These are phyloP conservation scores for Phyllotreta cruciferae DNA, from an alignment of 2,888 invertebrate species.

Conservation along the genomic window DNA sequence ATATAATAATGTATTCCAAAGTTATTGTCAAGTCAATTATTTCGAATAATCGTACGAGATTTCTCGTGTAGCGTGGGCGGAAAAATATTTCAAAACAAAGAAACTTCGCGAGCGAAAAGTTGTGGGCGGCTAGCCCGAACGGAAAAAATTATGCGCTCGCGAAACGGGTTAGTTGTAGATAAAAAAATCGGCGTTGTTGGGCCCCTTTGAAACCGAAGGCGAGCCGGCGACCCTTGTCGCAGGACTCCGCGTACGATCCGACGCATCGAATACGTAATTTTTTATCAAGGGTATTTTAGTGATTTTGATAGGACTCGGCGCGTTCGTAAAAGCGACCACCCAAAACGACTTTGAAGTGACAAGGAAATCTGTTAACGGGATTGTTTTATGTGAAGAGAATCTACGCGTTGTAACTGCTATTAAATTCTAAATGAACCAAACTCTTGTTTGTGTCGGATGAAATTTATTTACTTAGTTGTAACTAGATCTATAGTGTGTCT, in stretches of 20 bases:
- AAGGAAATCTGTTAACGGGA: too few species aligned
- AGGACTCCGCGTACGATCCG: not conserved
- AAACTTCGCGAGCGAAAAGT: conserved; percentile 12
- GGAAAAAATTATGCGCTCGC: conserved; percentile 22
- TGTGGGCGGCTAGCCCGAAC: conserved; percentile 14
- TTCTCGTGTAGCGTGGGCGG: conserved; percentile 23
- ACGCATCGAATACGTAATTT: conserved; percentile 2
- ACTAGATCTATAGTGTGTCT: too few species aligned
- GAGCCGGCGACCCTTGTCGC: conserved; percentile 6
- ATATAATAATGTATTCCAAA: conserved; percentile 25
- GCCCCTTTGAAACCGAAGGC: not conserved
- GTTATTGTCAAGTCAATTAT: conserved; percentile 28
- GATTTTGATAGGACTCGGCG: not conserved
- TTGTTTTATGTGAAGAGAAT: too few species aligned
- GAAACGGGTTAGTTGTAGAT: conserved; percentile 8
- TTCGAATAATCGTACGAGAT: conserved; percentile 20
- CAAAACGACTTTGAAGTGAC: too few species aligned
- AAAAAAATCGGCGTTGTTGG: conserved; percentile 7
- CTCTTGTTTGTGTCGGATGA: too few species aligned
- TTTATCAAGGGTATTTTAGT: conserved; percentile 1
- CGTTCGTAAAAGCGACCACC: too few species aligned
- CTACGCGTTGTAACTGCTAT: too few species aligned
- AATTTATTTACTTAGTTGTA: too few species aligned
- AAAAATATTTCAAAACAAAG: conserved; percentile 26
- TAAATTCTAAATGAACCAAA: too few species aligned